phyloP scores from a whole-genome alignment of 53 echinoderm and acorn worm genomes.

The Glandiceps talaboti region DNA sequence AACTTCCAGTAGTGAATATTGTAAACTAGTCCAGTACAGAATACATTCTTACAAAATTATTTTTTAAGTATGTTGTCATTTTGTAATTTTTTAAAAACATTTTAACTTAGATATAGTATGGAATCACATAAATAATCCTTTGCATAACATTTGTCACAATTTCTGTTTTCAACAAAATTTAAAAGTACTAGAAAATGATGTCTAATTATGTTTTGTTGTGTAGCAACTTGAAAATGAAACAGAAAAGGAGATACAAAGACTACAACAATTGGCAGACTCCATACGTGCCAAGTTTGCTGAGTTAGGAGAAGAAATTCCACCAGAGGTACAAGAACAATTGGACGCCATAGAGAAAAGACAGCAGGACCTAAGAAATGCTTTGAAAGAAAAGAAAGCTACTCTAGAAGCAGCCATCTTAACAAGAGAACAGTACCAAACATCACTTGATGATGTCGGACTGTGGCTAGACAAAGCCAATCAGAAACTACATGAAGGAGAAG shows the following conservation, averaged over 20 bases:
- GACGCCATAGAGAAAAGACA: constrained; percentile 62
- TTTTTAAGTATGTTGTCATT: too few relatives aligned
- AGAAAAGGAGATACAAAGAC: constrained; percentile 49
- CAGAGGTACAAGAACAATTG: constrained; percentile 38
- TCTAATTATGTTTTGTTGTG: not conserved
- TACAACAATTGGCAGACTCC: constrained; percentile 67
- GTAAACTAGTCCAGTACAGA: too few relatives aligned
- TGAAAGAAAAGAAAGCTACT: constrained; percentile 33
- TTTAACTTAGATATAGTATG: too few relatives aligned
- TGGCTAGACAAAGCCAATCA: constrained; percentile 68
- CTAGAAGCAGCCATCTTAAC: constrained; percentile 47
- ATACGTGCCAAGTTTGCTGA: constrained; percentile 71
- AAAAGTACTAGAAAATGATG: too few relatives aligned
- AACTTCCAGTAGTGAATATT: too few relatives aligned
- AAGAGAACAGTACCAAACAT: constrained; percentile 45
- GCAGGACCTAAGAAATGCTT: constrained; percentile 43
- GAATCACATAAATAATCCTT: too few relatives aligned
- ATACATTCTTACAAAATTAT: too few relatives aligned
- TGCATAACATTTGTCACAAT: too few relatives aligned
- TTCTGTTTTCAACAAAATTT: too few relatives aligned
- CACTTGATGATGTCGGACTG: constrained; percentile 28
- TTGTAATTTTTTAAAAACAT: too few relatives aligned
- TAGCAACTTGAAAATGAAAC: not conserved
- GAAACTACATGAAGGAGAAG: constrained; percentile 27
- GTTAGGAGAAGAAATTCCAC: constrained; percentile 64